These are phyloP conservation scores for Pocota personata DNA, from an alignment of 2,888 invertebrate genomes.

Conservation along the genomic window DNA sequence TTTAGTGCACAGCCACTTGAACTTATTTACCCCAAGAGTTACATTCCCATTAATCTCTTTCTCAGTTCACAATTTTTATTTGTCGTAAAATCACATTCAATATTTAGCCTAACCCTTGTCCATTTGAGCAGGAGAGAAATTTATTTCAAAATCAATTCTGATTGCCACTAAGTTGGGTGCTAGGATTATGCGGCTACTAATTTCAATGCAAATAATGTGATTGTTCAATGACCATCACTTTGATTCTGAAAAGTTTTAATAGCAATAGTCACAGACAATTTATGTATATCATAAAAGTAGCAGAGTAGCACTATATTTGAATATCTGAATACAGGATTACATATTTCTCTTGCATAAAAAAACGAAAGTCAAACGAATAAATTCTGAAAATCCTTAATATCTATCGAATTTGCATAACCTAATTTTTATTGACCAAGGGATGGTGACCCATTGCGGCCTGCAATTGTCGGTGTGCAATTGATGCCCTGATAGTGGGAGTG, in stretches of 20 bases:
- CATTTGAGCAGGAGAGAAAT: not conserved
- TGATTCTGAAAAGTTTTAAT: slow-evolving; percentile 12
- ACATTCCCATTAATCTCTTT: not conserved
- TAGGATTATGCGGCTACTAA: slow-evolving; percentile 5
- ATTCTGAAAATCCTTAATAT: slow-evolving; percentile 9
- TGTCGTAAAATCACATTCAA: slow-evolving; percentile 9
- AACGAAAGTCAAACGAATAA: not conserved
- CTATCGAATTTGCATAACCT: slow-evolving; percentile 27
- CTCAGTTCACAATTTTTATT: not conserved
- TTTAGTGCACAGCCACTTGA: too few relatives aligned
- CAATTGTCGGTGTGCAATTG: not conserved
- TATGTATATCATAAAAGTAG: not conserved
- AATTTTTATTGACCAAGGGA: slow-evolving; percentile 5
- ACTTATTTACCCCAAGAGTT: too few relatives aligned
- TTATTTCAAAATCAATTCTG: slow-evolving; percentile 16
- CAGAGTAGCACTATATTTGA: not conserved
- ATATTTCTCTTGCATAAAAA: not conserved
- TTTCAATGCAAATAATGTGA: slow-evolving; percentile 14
- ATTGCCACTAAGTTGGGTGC: not conserved
- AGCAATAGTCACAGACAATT: not conserved
- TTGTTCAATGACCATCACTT: slow-evolving; percentile 20
- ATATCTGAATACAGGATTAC: not conserved
- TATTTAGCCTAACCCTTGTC: not conserved
- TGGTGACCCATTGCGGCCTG: not conserved
- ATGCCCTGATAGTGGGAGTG: not conserved